A percentile compares a stretch with the other conserved stretches of the same genome.
phyloP scores from a whole-genome alignment of 1,140 invertebrate species.

The Calephelis virginiensis region DNA sequence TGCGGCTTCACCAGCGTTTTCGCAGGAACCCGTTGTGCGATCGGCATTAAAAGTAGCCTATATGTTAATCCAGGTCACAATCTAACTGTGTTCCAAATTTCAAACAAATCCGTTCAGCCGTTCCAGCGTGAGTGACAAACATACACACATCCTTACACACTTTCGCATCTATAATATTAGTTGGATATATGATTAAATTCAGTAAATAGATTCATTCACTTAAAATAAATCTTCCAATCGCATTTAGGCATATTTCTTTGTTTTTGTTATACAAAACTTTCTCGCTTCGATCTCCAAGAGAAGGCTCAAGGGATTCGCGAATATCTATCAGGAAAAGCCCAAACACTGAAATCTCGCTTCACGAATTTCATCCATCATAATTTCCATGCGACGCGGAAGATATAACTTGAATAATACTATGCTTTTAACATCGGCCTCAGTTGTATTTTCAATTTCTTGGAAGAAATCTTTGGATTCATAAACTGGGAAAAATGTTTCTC shows the following conservation, averaged over 20 bases:
- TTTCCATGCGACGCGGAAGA: slow-evolving; percentile 47
- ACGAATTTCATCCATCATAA: slow-evolving; percentile 71
- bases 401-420: slow-evolving; percentile 25
- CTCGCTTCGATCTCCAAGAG: slow-evolving; percentile 36
- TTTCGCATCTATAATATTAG: no score
- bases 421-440: slow-evolving; percentile 37
- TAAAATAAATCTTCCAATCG: background rate
- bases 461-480: background rate
- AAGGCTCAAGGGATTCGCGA: slow-evolving; percentile 60
- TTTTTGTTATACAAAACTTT: slow-evolving; percentile 21
- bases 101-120: no score
- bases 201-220: background rate
- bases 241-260: slow-evolving; percentile 14
- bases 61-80: no score
- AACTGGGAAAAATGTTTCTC: background rate
- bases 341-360: slow-evolving; percentile 57
- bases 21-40: no score
- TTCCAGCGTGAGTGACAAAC: no score
- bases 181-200: no score
- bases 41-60: no score
- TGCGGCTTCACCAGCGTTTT: no score
- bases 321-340: slow-evolving; percentile 49
- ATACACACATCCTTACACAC: no score
- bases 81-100: no score
- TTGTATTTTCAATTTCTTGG: slow-evolving; percentile 25